Evolutionary conservation across 2,888 invertebrate species (phyloP).

Genomic region (Agrenia bidenticulata): DNA sequence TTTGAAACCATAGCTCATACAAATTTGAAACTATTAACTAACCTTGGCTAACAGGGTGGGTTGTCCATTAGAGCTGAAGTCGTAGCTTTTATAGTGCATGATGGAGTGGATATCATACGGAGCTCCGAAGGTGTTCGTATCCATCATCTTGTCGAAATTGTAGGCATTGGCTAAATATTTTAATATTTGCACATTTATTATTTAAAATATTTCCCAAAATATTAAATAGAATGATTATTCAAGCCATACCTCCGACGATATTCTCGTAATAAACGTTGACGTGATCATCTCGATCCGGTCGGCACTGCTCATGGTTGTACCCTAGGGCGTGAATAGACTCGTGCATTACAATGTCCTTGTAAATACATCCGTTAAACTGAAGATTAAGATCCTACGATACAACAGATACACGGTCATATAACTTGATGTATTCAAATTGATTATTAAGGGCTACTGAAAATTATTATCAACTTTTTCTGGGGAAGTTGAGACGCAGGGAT

Average conservation of each 20-base stretch:
- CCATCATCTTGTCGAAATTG: slow-evolving; percentile 2
- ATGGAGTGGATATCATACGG: slow-evolving; percentile 31
- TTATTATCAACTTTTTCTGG: no score
- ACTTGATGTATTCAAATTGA: no score
- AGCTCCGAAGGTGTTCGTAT: slow-evolving; percentile 23
- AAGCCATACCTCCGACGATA: slow-evolving; percentile 24
- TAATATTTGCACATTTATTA: no score
- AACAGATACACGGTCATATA: background rate
- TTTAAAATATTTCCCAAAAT: background rate
- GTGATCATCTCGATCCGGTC: slow-evolving; percentile 37
- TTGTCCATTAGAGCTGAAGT: slow-evolving; percentile 33
- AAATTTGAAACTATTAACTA: background rate
- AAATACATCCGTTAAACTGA: slow-evolving; percentile 20
- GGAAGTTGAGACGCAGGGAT: no score
- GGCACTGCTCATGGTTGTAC: slow-evolving; percentile 34
- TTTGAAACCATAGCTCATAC: background rate
- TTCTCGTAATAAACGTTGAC: slow-evolving; percentile 37
- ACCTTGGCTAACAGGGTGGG: slow-evolving; percentile 36
- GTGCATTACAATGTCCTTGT: slow-evolving; percentile 20
- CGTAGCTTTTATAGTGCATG: slow-evolving; percentile 36
- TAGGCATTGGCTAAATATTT: background rate
- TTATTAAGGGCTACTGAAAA: no score
- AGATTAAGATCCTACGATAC: slow-evolving; percentile 6
- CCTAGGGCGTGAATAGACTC: slow-evolving; percentile 29
- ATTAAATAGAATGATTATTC: background rate